Base-by-base conservation (phyloP, 2,113 vertebrate genomes). In the Megalops atlanticus region DNA sequence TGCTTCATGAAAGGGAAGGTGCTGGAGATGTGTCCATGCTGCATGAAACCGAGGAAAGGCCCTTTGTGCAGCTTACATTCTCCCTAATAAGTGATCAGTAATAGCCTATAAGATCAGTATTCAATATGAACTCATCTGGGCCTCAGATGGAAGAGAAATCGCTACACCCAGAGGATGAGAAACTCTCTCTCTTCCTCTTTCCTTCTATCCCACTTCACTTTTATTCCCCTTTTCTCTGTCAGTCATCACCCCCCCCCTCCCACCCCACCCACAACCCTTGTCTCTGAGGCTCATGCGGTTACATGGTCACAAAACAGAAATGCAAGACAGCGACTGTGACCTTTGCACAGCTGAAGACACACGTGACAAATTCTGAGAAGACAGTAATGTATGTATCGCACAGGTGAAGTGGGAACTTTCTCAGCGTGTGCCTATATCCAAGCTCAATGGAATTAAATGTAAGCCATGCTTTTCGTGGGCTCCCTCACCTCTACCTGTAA, bases 251-350 rank as follows among this genome's bases (percentile, higher is more conserved):
- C 52, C 52, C 52, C 18, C 3, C 43, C 7, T 14, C 43, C 43
- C 52, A n/a, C 52, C 52, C 52, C 52, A 3, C n/a, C 21, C n/a
- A 8, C 58, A 64, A n/a, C 58, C 58, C 5, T 64, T 31, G 31
- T n/a, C 58, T 11, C 72, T n/a, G 41, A 74, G 41, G 72, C 38
- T 39, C 21, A n/a, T 74, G 41, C 41, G 40, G 38, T 43, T 8
- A 39, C 72, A 74, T 12, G 72, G 40, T 24, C 27, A 41, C 72
- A 43, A 74, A 74, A 74, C 72, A 31, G 31, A 45, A 74, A 41
- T 43, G 14, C 72, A 36, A 38, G 12, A n/a, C 6, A 0, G 40
- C n/a, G n/a, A n/a, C n/a, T 74, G 24, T 16, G 41, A 74, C 38
- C 15, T 74, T 74, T 41, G 24, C 40, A n/a, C 72, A 40, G 40